phyloP scores from a whole-genome alignment of 2,113 vertebrate species.

The Electrona antarctica region DNA sequence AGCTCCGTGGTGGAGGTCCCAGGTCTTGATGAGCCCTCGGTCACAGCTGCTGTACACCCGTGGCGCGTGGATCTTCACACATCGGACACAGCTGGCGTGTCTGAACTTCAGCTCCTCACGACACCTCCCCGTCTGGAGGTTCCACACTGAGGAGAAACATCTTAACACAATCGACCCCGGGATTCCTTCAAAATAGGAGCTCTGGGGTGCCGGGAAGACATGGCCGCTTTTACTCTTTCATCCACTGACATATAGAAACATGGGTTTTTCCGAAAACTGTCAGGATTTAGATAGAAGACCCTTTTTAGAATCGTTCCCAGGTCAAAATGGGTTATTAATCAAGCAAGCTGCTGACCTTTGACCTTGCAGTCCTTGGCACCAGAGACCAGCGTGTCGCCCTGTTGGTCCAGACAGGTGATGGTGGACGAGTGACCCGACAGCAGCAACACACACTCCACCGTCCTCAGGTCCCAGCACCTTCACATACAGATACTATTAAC shows the following conservation, averaged over 20 bases:
- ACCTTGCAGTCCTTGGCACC: conserved; percentile 85
- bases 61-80: conserved; percentile 75
- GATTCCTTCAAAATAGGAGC: no score
- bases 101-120: conserved; percentile 79
- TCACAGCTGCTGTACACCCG: conserved; percentile 83
- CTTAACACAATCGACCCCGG: no score
- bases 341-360: conserved; percentile 80
- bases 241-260: no score
- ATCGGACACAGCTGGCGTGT: conserved; percentile 78
- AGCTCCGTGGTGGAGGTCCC: conserved; percentile 71
- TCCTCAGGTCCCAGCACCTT: conserved; percentile 87
- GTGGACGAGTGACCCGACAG: conserved; percentile 82
- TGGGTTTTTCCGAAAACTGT: no score
- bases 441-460: conserved; percentile 74
- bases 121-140: conserved; percentile 78
- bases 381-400: conserved; percentile 79
- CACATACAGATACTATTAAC: no score
- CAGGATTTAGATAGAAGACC: no score
- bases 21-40: conserved; percentile 85
- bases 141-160: conserved; percentile 82
- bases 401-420: conserved; percentile 83
- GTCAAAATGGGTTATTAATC: no score
- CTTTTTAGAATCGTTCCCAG: no score
- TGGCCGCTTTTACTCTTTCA: no score
- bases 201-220: no score